Conservation (phyloP, 2,113 vertebrate species). For the Motacilla tschutschensis region DNA sequence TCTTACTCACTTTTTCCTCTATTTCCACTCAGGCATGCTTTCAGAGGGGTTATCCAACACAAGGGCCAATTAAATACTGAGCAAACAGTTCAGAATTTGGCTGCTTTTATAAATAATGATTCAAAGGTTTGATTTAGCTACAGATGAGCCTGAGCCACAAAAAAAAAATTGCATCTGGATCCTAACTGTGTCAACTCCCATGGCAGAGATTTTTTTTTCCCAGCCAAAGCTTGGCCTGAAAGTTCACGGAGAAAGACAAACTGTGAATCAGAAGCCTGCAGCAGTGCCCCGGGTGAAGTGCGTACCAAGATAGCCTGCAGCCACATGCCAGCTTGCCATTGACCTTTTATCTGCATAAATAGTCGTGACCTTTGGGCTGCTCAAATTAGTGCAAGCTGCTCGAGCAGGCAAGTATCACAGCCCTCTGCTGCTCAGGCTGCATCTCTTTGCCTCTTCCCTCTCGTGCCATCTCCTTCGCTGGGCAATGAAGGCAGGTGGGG, state of each 20-base stretch:
- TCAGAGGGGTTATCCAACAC: not conserved
- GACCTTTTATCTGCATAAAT: slow-evolving; percentile 67
- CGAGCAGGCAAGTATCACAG: not conserved
- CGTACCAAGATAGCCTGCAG: slow-evolving; percentile 52
- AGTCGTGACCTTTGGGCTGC: slow-evolving; percentile 64
- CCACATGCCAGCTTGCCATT: slow-evolving; percentile 46
- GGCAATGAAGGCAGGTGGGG: not conserved
- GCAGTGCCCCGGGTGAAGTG: not conserved
- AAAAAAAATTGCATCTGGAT: slow-evolving; percentile 33
- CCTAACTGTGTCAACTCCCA: slow-evolving; percentile 15
- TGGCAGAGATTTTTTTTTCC: not conserved
- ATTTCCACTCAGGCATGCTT: not conserved
- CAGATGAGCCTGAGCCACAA: slow-evolving; percentile 12
- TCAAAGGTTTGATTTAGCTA: slow-evolving; percentile 41
- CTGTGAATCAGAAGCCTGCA: slow-evolving; percentile 34
- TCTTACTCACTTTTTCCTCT: slow-evolving; percentile 42
- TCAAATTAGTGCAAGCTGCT: slow-evolving; percentile 57
- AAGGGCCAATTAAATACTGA: slow-evolving; percentile 10
- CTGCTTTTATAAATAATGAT: slow-evolving; percentile 38
- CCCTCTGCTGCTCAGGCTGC: not conserved
- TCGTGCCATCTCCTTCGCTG: fast-evolving
- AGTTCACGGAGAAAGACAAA: slow-evolving; percentile 35
- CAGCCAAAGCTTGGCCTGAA: slow-evolving; percentile 43
- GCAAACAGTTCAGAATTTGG: slow-evolving; percentile 33
- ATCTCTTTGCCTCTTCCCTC: not conserved